Percentiles rank a stretch among this genome's conserved stretches.
phyloP scores from a whole-genome alignment of 2,797 vertebrate species.

The Lepilemur ruficaudatus region DNA sequence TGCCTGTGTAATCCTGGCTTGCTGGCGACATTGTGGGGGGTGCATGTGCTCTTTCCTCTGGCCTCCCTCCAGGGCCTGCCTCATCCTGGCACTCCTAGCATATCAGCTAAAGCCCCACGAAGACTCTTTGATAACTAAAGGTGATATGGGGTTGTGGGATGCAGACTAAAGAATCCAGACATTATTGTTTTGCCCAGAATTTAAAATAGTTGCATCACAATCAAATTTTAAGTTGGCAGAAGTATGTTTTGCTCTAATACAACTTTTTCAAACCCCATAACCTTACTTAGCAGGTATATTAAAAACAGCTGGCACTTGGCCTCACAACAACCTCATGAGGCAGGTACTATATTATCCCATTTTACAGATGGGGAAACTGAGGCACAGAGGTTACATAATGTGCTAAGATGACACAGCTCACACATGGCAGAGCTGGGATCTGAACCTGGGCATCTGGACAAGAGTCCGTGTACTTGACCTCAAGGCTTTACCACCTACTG shows the following conservation, averaged over 20 bases:
- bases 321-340: not conserved
- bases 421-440: not conserved
- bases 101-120: not conserved
- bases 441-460: not conserved
- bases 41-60: not conserved
- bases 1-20: not conserved
- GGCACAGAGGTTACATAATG: not conserved
- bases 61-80: not conserved
- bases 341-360: not conserved
- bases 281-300: not conserved
- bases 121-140: not conserved
- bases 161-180: not conserved
- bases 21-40: not conserved
- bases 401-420: not conserved
- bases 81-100: not conserved
- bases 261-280: not conserved
- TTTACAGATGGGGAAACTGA: not conserved
- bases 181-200: not conserved
- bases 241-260: not conserved
- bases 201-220: not conserved
- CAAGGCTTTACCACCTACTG: not conserved
- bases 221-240: constrained; percentile 23
- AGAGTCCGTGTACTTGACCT: not conserved
- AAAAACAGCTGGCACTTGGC: not conserved
- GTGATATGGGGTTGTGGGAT: not conserved